These are phyloP conservation scores for Lordiphosa collinella DNA, from an alignment of 1,140 invertebrate species.

Conservation along the genomic window DNA sequence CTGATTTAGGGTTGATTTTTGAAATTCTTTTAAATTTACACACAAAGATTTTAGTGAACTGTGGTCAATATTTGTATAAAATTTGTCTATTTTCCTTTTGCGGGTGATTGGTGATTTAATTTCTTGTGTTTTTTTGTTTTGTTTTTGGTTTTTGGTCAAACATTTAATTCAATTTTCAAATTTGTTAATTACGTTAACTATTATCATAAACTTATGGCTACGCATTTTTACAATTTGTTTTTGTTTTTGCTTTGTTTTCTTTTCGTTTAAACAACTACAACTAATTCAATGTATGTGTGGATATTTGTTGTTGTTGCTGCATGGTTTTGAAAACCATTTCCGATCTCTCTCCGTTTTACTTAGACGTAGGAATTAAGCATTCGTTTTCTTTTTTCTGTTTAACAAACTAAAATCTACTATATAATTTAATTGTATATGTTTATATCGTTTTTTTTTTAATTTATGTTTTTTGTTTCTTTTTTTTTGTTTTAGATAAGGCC, in stretches of 20 bases:
- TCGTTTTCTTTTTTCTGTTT: conserved; percentile 39
- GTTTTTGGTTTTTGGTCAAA: conserved; percentile 14
- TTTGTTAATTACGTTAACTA: conserved; percentile 63
- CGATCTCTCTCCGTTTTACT: conserved; percentile 26
- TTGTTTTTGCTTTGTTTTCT: conserved; percentile 9
- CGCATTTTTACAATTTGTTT: conserved; percentile 34
- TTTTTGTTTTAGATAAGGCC: conserved; percentile 61
- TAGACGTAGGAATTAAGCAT: conserved; percentile 53
- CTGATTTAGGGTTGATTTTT: conserved; percentile 43
- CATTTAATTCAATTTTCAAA: conserved; percentile 36
- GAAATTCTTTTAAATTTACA: conserved; percentile 40
- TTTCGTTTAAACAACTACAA: conserved; percentile 60
- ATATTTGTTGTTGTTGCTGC: conserved; percentile 18
- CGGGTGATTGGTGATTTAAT: conserved; percentile 23
- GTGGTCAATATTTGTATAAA: conserved; percentile 33
- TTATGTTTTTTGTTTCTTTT: no score
- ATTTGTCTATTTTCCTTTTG: conserved; percentile 13
- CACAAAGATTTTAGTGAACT: conserved; percentile 50
- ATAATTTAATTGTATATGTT: conserved; percentile 64
- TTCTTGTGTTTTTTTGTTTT: background rate
- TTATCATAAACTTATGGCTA: conserved; percentile 38
- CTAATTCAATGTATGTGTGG: conserved; percentile 53
- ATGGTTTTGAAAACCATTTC: conserved; percentile 63
- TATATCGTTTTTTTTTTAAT: conserved; percentile 47
- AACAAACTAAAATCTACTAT: conserved; percentile 64